Conservation (phyloP, 2,113 vertebrate species). For the Dipodomys stephensi region DNA sequence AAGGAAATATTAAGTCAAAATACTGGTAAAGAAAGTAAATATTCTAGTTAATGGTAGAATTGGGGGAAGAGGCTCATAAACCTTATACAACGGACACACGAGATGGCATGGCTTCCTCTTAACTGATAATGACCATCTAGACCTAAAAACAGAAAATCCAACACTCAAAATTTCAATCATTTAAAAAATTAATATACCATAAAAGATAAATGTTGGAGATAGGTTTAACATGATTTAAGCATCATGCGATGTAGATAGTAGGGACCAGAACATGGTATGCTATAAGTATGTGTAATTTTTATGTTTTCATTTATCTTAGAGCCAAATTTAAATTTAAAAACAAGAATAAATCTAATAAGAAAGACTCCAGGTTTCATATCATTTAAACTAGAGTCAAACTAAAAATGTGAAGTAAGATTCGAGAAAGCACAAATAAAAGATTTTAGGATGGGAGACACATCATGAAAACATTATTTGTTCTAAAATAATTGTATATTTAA, state of each 20-base stretch:
- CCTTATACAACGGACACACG: neutral
- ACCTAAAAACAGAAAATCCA: constrained; percentile 1
- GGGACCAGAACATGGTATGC: neutral
- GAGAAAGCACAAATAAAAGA: neutral
- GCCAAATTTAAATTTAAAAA: neutral
- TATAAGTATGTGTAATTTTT: neutral
- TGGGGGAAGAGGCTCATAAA: neutral
- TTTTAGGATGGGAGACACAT: neutral
- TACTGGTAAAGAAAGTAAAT: neutral
- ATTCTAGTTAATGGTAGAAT: neutral
- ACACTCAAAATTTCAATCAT: neutral
- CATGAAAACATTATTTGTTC: constrained; percentile 3
- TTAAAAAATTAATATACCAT: neutral
- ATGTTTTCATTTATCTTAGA: neutral
- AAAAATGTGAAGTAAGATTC: constrained; percentile 33
- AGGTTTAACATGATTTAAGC: neutral
- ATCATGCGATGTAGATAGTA: neutral
- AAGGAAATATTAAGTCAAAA: neutral
- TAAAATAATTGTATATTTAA: neutral
- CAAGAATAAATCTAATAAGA: constrained; percentile 27
- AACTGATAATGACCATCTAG: neutral
- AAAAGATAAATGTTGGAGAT: neutral
- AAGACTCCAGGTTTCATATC: neutral
- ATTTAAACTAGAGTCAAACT: neutral
- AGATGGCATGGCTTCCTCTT: neutral